Conservation (phyloP, 2,797 vertebrate genomes). For the Phalloptychus januarius region DNA sequence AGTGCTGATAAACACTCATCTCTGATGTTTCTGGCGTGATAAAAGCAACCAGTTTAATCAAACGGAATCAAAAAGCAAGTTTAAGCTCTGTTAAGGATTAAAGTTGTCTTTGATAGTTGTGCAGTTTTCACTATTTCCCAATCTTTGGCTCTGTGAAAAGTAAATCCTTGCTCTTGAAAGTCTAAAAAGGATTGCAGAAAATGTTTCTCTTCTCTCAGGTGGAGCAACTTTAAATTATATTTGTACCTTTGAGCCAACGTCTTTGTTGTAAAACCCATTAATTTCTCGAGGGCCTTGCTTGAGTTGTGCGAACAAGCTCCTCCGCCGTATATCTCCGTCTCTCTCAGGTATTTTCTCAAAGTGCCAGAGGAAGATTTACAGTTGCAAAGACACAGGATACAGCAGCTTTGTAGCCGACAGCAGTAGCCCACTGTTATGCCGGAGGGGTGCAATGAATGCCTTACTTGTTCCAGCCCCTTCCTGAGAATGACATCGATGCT, state of each 20-base stretch:
- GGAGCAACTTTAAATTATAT: not conserved
- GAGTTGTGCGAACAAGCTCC: conserved; percentile 11
- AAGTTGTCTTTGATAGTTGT: not conserved
- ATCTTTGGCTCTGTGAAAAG: not conserved
- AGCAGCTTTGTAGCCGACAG: conserved; percentile 52
- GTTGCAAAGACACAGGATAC: conserved; percentile 58
- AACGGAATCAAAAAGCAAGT: conserved; percentile 25
- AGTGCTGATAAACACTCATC: conserved; percentile 27
- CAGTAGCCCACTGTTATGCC: conserved; percentile 36
- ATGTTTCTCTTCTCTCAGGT: not conserved
- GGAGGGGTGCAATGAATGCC: conserved; percentile 54
- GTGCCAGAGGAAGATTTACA: conserved; percentile 53
- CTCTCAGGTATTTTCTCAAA: conserved; percentile 64
- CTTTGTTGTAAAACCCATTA: conserved; percentile 2
- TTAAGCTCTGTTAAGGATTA: conserved; percentile 13
- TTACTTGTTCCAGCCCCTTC: conserved; percentile 75
- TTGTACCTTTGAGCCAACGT: not conserved
- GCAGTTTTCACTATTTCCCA: not conserved
- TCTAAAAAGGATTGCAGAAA: not conserved
- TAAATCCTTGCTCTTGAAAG: not conserved
- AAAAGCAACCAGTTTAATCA: conserved; percentile 23
- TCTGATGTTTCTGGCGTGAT: conserved; percentile 29
- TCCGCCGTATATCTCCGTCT: conserved; percentile 24
- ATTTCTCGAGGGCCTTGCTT: conserved; percentile 8
- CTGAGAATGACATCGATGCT: conserved; percentile 67